phyloP scores from a whole-genome alignment of 2,888 invertebrate species.

The Agonopterix alstromeriana region DNA sequence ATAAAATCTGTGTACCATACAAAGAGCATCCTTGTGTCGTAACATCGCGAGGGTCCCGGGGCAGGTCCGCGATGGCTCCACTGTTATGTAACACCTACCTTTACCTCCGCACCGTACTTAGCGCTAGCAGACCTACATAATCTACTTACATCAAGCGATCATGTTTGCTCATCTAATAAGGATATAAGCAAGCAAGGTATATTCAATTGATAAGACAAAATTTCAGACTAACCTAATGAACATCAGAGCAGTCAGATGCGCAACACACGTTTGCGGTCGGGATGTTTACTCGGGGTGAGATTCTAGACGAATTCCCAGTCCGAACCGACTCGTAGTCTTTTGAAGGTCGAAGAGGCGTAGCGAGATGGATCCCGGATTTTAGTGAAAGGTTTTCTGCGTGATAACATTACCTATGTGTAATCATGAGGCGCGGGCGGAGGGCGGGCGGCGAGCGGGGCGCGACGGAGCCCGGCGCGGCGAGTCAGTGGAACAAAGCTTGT shows the following conservation, averaged over 20 bases:
- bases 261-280: slow-evolving; percentile 49
- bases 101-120: slow-evolving; percentile 15
- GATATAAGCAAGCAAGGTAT: not conserved
- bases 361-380: slow-evolving; percentile 30
- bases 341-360: slow-evolving; percentile 23
- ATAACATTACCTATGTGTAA: slow-evolving; percentile 55
- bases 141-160: too few species aligned
- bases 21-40: slow-evolving; percentile 1
- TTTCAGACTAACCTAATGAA: slow-evolving; percentile 59
- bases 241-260: slow-evolving; percentile 69
- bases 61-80: slow-evolving; percentile 3
- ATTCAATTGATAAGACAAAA: not conserved
- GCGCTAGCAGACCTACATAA: too few species aligned
- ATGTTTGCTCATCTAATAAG: not conserved
- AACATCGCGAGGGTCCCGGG: not conserved
- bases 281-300: slow-evolving; percentile 6
- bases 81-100: slow-evolving; percentile 26
- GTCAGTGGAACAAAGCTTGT: slow-evolving; percentile 8
- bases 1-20: slow-evolving; percentile 1
- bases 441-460: slow-evolving; percentile 18
- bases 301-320: slow-evolving; percentile 21
- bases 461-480: slow-evolving; percentile 9
- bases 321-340: slow-evolving; percentile 23
- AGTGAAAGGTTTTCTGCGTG: slow-evolving; percentile 39
- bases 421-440: slow-evolving; percentile 40